Conservation (phyloP, 1,140 invertebrate genomes). For the Papilio glaucus region DNA sequence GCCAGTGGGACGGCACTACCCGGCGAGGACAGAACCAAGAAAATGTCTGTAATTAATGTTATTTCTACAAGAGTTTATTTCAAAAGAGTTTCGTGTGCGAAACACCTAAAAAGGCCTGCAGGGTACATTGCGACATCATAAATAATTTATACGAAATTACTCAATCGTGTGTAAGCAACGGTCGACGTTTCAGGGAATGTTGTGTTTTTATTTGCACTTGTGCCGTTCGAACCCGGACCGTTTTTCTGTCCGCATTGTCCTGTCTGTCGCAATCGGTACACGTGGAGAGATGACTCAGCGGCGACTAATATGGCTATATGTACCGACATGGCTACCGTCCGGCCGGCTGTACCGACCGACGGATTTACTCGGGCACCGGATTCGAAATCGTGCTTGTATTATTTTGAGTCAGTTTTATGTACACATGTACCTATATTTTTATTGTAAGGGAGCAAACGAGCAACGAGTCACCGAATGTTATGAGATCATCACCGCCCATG, state of each 20-base stretch:
- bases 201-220: slow-evolving; percentile 49
- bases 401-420: not conserved
- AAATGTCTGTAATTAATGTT: slow-evolving; percentile 20
- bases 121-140: slow-evolving; percentile 76
- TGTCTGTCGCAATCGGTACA: slow-evolving; percentile 49
- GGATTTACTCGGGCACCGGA: slow-evolving; percentile 3
- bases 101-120: slow-evolving; percentile 62
- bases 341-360: not conserved
- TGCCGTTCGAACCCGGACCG: slow-evolving; percentile 48
- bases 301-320: slow-evolving; percentile 30
- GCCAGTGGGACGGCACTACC: not conserved
- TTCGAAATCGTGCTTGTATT: slow-evolving; percentile 13
- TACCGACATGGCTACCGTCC: slow-evolving; percentile 5
- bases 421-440: too few relatives aligned
- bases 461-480: too few relatives aligned
- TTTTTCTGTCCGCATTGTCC: slow-evolving; percentile 63
- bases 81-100: slow-evolving; percentile 39
- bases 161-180: slow-evolving; percentile 70
- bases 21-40: not conserved
- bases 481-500: too few relatives aligned
- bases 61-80: not conserved
- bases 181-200: slow-evolving; percentile 59
- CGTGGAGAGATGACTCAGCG: slow-evolving; percentile 39
- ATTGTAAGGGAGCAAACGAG: too few relatives aligned
- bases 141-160: slow-evolving; percentile 80